Evolutionary conservation across 1,140 invertebrate species (phyloP).

Genomic region (Trichomalopsis sarcophagae): DNA sequence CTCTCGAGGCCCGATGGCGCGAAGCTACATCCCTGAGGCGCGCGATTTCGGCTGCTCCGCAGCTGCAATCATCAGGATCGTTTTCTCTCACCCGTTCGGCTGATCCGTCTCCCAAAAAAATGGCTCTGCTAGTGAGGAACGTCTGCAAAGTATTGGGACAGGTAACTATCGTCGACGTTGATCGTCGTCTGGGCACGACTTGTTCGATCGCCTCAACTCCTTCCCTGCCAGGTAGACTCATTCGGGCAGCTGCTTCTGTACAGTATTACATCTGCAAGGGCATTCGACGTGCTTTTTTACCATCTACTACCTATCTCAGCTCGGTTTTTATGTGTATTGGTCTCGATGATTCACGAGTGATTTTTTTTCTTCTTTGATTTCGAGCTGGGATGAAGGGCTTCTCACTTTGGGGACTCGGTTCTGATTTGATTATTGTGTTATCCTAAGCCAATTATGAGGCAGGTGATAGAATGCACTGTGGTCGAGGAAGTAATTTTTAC

Average conservation of each 20-base stretch:
- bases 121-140: slow-evolving; percentile 71
- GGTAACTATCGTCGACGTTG: slow-evolving; percentile 59
- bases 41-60: slow-evolving; percentile 44
- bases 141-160: slow-evolving; percentile 68
- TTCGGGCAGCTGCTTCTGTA: not conserved
- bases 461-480: not conserved
- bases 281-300: slow-evolving; percentile 29
- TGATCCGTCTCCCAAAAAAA: slow-evolving; percentile 57
- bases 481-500: not conserved
- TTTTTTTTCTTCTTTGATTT: not conserved
- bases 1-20: not conserved
- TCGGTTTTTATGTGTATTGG: not conserved
- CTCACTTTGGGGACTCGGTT: not conserved
- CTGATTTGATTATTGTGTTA: not conserved
- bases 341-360: not conserved
- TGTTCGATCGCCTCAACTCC: not conserved
- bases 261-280: slow-evolving; percentile 44
- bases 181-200: not conserved
- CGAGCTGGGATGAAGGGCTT: not conserved
- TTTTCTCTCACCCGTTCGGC: slow-evolving; percentile 1
- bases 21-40: not conserved
- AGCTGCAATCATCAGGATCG: not conserved
- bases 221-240: not conserved
- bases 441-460: not conserved
- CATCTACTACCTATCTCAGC: not conserved